Evolutionary conservation across 2,797 vertebrate species (phyloP), one percentile per base, ranked within the genome.

Genomic region (Spinus pinus): DNA sequence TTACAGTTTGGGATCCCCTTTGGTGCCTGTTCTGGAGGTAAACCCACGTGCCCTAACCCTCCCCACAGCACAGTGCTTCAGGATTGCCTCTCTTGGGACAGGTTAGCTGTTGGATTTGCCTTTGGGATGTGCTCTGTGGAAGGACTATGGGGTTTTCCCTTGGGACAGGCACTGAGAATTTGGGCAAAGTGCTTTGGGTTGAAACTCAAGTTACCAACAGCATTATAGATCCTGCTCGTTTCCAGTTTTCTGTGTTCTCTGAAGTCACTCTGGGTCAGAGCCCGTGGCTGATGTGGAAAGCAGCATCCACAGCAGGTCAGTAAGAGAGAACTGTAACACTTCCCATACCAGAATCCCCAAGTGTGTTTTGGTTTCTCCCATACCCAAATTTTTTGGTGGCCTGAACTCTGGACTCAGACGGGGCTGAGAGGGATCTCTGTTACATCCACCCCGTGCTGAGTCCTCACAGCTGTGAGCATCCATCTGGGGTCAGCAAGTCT

Each of bases 401-500:
- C 47, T 67, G 64, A 56, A 37, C 23, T 12, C 53, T 54, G 44
- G n/a, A 28, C 16, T 51, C 8, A 3, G 28, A 37, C 14, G 18
- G n/a, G 24, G 23, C 53, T 53, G 27, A 31, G n/a, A 27, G 28
- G 25, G 8, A n/a, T 41, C 31, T 50, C 30, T 30, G 12, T 60
- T 39, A 4, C 3, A 6, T 35, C 54, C 65, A 15, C 24, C 39
- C 28, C 0, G 0, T 33, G 80, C 62, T 69, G 44, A n/a, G 22
- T 51, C 56, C 57, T 41, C 21, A 28, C 0, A 5, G 42, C 66
- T 54, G 9, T 35, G 53, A 78, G 42, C 41, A 49, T 33, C 66
- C 28, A 2, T 21, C 44, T 56, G 18, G 5, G 24, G 37, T 84
- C 64, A 69, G 22, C 30, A 54, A 41, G 18, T 42, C 47, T 46